Conservation (phyloP, 2,113 vertebrate species). For the Isurus oxyrinchus region DNA sequence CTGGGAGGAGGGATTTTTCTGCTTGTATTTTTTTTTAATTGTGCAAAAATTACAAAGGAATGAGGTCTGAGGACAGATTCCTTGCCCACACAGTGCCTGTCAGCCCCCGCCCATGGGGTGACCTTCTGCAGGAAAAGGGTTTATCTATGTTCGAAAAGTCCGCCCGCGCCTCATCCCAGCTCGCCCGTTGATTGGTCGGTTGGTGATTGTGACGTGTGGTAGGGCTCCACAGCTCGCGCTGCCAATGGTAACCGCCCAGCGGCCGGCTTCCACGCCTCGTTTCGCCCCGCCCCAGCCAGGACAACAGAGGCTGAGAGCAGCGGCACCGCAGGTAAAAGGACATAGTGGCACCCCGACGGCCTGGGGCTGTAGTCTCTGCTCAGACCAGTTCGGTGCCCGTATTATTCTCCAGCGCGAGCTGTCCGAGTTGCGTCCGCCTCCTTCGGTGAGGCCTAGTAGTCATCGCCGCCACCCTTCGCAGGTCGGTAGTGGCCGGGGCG, state of each 20-base stretch:
- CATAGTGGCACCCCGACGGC: too few species aligned
- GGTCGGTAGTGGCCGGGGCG: background rate
- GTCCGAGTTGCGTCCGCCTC: background rate
- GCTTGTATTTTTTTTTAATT: background rate
- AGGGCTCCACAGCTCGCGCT: too few species aligned
- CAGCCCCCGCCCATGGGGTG: too few species aligned
- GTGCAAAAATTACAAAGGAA: background rate
- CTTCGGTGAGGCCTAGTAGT: background rate
- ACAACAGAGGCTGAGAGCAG: background rate
- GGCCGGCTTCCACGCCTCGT: too few species aligned
- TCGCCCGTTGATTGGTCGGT: background rate
- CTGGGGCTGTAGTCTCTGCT: background rate
- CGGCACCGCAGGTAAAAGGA: background rate
- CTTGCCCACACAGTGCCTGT: too few species aligned
- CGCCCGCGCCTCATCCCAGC: background rate
- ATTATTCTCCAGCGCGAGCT: background rate
- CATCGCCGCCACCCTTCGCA: background rate
- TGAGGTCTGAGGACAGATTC: background rate
- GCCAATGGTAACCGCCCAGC: background rate
- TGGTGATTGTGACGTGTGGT: background rate
- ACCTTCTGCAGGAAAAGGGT: too few species aligned
- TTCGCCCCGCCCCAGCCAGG: too few species aligned
- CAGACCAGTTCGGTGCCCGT: background rate
- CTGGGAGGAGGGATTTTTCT: background rate
- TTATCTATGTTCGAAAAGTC: background rate